A percentile compares a stretch with the other conserved stretches of the same genome.
These are phyloP conservation scores for Spodoptera picta DNA, from an alignment of 2,888 invertebrate genomes.

Conservation along the genomic window DNA sequence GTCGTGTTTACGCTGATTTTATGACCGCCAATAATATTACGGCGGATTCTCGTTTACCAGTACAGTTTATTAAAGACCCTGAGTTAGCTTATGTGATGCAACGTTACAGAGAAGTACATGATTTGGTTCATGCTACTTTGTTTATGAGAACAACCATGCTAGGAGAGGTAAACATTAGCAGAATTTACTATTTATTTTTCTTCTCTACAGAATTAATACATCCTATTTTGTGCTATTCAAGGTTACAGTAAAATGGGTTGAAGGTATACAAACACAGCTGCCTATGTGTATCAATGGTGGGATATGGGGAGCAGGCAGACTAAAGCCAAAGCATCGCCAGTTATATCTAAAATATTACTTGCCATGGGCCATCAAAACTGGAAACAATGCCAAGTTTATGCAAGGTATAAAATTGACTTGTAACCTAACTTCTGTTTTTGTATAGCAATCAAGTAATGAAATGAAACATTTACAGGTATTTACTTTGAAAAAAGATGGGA, in stretches of 20 bases:
- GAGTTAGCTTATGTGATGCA: slow-evolving; percentile 98
- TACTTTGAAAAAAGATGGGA: slow-evolving; percentile 99
- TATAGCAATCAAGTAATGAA: neutral
- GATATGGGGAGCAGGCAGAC: slow-evolving; percentile 95
- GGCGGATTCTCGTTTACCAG: slow-evolving; percentile 96
- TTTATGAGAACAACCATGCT: slow-evolving; percentile 98
- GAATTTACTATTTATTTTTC: neutral
- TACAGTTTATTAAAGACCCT: slow-evolving; percentile 96
- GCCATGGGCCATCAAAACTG: slow-evolving; percentile 96
- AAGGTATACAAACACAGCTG: slow-evolving; percentile 97
- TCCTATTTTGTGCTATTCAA: slow-evolving; percentile 73
- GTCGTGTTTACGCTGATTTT: slow-evolving; percentile 95
- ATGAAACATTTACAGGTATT: slow-evolving; percentile 76
- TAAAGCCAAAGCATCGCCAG: slow-evolving; percentile 95
- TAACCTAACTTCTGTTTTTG: neutral
- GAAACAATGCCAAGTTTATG: slow-evolving; percentile 92
- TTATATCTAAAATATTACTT: slow-evolving; percentile 93
- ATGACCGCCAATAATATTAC: slow-evolving; percentile 95
- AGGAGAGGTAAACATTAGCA: slow-evolving; percentile 87
- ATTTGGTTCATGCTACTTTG: slow-evolving; percentile 96
- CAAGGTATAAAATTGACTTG: slow-evolving; percentile 87
- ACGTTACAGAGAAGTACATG: slow-evolving; percentile 98
- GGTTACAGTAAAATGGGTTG: slow-evolving; percentile 99
- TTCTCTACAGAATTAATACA: slow-evolving; percentile 53
- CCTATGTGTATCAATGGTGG: slow-evolving; percentile 99